phyloP scores from a whole-genome alignment of 2,888 invertebrate genomes.

The Pediacus dermestoides region DNA sequence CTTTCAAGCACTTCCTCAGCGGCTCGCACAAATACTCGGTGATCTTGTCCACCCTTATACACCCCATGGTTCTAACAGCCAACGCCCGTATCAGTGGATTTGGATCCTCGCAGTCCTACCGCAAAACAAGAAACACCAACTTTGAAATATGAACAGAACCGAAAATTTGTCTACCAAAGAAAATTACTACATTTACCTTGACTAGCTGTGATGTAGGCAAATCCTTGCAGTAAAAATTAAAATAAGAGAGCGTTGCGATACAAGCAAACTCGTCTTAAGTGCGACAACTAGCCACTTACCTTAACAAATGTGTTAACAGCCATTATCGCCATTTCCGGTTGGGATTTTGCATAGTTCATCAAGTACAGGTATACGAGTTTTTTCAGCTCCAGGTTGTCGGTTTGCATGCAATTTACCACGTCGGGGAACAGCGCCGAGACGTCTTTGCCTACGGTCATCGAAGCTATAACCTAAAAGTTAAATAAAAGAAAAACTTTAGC shows the following conservation, averaged over 20 bases:
- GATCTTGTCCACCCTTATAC: constrained; percentile 99
- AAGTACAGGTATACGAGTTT: constrained; percentile 97
- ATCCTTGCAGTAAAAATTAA: constrained; percentile 52
- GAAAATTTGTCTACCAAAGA: too few species aligned
- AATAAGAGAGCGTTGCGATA: constrained; percentile 26
- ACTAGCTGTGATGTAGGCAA: constrained; percentile 65
- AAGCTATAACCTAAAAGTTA: constrained; percentile 85
- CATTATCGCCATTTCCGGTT: constrained; percentile 99
- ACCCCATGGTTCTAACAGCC: constrained; percentile 99
- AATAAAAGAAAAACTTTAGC: constrained; percentile 3
- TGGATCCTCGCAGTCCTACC: constrained; percentile 97
- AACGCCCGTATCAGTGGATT: constrained; percentile 97
- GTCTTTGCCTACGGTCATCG: constrained; percentile 99
- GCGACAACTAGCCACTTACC: constrained; percentile 56
- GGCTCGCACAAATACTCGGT: constrained; percentile 99
- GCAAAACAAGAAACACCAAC: constrained; percentile 15
- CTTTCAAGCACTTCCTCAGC: constrained; percentile 87
- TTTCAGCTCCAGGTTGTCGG: constrained; percentile 97
- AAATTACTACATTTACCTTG: constrained; percentile 55
- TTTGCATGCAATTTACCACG: constrained; percentile 99
- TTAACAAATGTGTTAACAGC: constrained; percentile 99
- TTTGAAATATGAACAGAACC: too few species aligned
- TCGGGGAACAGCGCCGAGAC: constrained; percentile 98
- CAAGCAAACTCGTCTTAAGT: constrained; percentile 18
- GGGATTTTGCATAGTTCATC: constrained; percentile 99